A percentile compares a stretch with the other conserved stretches of the same genome.
phyloP scores from a whole-genome alignment of 2,888 invertebrate genomes.

The Brachypterus glaber region DNA sequence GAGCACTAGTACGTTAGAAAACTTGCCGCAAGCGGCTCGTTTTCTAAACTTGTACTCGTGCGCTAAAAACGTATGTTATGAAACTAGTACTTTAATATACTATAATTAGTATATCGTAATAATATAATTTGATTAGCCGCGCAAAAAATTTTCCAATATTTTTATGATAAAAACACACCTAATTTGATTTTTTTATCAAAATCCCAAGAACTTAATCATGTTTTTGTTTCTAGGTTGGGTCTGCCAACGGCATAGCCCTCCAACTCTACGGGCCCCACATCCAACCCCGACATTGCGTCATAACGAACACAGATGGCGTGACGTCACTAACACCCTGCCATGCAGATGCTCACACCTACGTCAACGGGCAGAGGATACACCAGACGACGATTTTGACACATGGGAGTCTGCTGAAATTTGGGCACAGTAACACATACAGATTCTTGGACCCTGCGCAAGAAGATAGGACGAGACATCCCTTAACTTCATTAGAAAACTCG shows the following conservation, averaged over 20 bases:
- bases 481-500: constrained; percentile 45
- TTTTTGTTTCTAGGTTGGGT: constrained; percentile 49
- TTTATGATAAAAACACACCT: constrained; percentile 6
- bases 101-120: too few relatives aligned
- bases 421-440: constrained; percentile 75
- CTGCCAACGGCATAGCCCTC: constrained; percentile 67
- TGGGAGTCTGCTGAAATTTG: constrained; percentile 77
- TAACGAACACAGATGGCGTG: constrained; percentile 82
- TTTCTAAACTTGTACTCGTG: too few relatives aligned
- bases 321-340: constrained; percentile 90
- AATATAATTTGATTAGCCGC: neutral
- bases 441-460: constrained; percentile 78
- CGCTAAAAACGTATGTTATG: too few relatives aligned
- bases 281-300: constrained; percentile 89
- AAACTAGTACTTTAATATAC: too few relatives aligned
- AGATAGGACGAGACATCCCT: constrained; percentile 66
- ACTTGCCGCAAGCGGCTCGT: too few relatives aligned
- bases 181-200: too few relatives aligned
- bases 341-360: constrained; percentile 87
- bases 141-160: constrained; percentile 6
- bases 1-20: too few relatives aligned
- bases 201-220: too few relatives aligned
- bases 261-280: constrained; percentile 85
- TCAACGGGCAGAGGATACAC: constrained; percentile 84
- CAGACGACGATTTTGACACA: constrained; percentile 88